Conservation (phyloP, 2,797 vertebrate genomes). For the Aeoliscus strigatus region DNA sequence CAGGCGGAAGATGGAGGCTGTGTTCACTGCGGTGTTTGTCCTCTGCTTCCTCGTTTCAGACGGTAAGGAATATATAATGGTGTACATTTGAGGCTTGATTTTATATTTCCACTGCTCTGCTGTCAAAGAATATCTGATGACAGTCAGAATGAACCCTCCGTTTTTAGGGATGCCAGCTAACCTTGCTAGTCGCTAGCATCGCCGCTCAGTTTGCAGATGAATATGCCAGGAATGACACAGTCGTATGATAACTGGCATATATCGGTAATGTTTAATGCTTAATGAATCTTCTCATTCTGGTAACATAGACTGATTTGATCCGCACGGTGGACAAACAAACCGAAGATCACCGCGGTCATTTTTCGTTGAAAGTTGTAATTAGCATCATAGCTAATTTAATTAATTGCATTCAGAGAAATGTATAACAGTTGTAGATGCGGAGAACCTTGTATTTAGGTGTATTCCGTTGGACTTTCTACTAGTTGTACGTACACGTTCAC, state of each 20-base stretch:
- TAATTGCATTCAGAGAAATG: no score
- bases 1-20: slow-evolving; percentile 50
- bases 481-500: background rate
- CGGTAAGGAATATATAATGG: slow-evolving; percentile 42
- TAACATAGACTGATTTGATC: background rate
- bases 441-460: no score
- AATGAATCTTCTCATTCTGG: rapidly evolving
- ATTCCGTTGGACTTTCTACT: background rate
- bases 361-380: no score
- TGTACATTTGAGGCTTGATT: no score
- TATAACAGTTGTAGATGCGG: no score
- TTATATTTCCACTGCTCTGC: rapidly evolving
- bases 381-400: no score
- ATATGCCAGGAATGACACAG: rapidly evolving
- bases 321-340: no score
- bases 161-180: background rate
- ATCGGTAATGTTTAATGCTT: no score
- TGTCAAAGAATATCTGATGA: rapidly evolving
- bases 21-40: slow-evolving; percentile 27
- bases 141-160: no score
- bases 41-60: slow-evolving; percentile 16
- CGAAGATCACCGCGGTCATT: no score
- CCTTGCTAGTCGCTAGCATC: slow-evolving; percentile 20
- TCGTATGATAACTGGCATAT: background rate
- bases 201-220: background rate